phyloP scores from a whole-genome alignment of 2,888 invertebrate species.

The Tiliacea aurago region DNA sequence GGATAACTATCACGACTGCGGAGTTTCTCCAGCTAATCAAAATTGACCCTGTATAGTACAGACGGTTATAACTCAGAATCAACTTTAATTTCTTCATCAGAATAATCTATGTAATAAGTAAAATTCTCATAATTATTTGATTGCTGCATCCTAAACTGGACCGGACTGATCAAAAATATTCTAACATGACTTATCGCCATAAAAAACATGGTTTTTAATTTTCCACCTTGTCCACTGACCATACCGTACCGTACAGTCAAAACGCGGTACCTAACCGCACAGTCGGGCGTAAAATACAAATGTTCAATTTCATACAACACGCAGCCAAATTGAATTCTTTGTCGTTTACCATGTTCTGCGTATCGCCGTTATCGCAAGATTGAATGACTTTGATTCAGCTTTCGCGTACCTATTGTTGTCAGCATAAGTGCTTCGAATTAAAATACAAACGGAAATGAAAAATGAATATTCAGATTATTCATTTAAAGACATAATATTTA shows the following conservation, averaged over 20 bases:
- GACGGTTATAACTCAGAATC: no score
- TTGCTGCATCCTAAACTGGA: no score
- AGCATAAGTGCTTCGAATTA: not conserved
- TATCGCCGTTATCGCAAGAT: slow-evolving; percentile 29
- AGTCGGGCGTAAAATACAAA: slow-evolving; percentile 41
- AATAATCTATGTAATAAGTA: no score
- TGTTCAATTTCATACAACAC: slow-evolving; percentile 68
- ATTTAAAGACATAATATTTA: no score
- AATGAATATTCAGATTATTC: no score
- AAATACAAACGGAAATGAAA: not conserved
- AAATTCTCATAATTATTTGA: no score
- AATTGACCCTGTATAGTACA: no score
- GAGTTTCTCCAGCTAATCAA: no score
- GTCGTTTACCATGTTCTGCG: slow-evolving; percentile 56
- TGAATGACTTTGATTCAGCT: slow-evolving; percentile 27
- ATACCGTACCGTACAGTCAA: slow-evolving; percentile 14
- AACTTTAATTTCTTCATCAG: no score
- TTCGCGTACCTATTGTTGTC: slow-evolving; percentile 2
- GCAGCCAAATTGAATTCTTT: slow-evolving; percentile 69
- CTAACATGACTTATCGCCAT: not conserved
- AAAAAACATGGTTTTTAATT: slow-evolving; percentile 11
- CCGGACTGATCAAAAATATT: no score
- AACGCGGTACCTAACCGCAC: slow-evolving; percentile 29
- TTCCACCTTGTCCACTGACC: not conserved
- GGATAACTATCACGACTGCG: no score